Conservation (phyloP, 2,888 invertebrate genomes). For the Sinodicranocentrus sp. region DNA sequence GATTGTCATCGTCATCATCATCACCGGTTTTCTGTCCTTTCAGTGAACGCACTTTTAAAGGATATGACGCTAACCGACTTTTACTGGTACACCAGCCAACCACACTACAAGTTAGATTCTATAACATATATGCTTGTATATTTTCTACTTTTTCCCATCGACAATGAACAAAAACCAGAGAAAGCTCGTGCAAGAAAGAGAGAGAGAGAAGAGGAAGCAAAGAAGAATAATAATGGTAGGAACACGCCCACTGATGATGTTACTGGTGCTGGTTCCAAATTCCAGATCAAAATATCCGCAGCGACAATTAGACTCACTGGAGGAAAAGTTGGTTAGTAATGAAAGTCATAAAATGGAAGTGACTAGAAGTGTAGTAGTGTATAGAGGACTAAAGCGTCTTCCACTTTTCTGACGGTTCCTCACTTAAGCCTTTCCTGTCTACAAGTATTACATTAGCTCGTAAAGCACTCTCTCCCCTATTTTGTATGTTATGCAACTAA, state of each 20-base stretch:
- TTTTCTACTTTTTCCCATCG: conserved; percentile 1
- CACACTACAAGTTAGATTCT: neutral
- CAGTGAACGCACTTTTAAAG: neutral
- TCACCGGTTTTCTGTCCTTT: conserved; percentile 12
- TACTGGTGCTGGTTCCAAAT: conserved; percentile 43
- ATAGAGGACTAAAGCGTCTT: conserved; percentile 35
- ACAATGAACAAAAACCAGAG: conserved; percentile 31
- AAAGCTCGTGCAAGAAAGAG: conserved; percentile 10
- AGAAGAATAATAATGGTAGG: conserved; percentile 53
- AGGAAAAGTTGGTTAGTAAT: conserved; percentile 60
- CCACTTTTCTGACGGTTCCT: conserved; percentile 23
- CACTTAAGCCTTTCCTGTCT: conserved; percentile 50
- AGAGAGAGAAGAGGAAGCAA: conserved; percentile 30
- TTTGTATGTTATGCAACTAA: conserved; percentile 20
- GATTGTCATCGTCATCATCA: conserved; percentile 43
- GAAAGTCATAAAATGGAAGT: conserved; percentile 63
- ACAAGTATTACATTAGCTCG: conserved; percentile 47
- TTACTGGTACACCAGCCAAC: conserved; percentile 14
- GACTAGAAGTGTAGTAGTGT: conserved; percentile 21
- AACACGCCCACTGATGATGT: conserved; percentile 60
- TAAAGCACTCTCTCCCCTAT: conserved; percentile 31
- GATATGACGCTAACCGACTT: conserved; percentile 6
- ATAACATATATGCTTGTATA: neutral
- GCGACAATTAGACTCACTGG: conserved; percentile 58
- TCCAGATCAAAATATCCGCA: conserved; percentile 67